Conservation (phyloP, 2,888 invertebrate species). For the Heliconius erato region DNA sequence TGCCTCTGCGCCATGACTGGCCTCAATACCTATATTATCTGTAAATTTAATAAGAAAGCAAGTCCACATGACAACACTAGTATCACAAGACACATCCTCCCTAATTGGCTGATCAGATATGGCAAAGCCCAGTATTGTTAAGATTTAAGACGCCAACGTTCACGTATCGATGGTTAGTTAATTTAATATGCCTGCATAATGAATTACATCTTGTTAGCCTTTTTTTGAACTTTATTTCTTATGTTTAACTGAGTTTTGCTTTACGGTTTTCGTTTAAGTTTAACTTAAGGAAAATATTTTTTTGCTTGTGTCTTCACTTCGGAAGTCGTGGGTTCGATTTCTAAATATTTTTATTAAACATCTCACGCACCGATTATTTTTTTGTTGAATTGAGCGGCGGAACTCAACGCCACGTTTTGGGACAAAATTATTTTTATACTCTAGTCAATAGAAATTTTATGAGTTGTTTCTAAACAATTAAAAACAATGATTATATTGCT, state of each 20-base stretch:
- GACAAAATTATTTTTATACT: too few relatives aligned
- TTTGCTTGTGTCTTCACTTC: not conserved
- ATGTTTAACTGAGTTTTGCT: constrained; percentile 6
- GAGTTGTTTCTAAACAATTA: too few relatives aligned
- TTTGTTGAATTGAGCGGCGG: too few relatives aligned
- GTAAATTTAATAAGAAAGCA: not conserved
- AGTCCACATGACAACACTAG: not conserved
- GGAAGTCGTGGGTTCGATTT: not conserved
- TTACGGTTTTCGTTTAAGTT: not conserved
- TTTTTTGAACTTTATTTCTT: not conserved
- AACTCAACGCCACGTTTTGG: too few relatives aligned
- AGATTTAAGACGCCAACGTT: constrained; percentile 14
- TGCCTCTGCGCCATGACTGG: too few relatives aligned
- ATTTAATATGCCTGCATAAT: constrained; percentile 24
- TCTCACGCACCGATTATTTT: too few relatives aligned
- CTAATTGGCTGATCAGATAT: constrained; percentile 19
- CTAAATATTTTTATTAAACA: not conserved
- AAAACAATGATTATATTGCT: too few relatives aligned
- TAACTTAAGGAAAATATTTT: too few relatives aligned
- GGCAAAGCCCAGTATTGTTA: constrained; percentile 16
- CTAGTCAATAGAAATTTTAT: too few relatives aligned
- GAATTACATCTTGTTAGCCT: constrained; percentile 9
- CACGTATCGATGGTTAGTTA: constrained; percentile 18
- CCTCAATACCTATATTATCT: too few relatives aligned
- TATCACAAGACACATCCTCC: not conserved